Conservation (phyloP, 2,888 invertebrate genomes). For the Eupithecia inturbata region DNA sequence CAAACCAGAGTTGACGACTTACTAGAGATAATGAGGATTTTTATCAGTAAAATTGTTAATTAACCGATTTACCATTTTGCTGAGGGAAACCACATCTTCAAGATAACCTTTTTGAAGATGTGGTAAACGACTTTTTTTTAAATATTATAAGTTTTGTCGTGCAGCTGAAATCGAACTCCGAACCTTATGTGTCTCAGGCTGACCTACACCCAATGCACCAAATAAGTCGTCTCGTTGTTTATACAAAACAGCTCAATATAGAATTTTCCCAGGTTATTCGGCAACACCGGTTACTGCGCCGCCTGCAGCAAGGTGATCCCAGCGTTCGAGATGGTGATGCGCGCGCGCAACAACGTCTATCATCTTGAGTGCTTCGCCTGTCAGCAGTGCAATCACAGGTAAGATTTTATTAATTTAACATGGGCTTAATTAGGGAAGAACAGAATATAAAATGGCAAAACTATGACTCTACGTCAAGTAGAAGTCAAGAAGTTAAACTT, state of each 20-base stretch:
- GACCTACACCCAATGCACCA: neutral
- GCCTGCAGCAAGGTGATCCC: conserved; percentile 99
- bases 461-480: too few species aligned
- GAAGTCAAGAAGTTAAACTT: too few species aligned
- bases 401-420: neutral
- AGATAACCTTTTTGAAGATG: too few species aligned
- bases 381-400: conserved; percentile 99
- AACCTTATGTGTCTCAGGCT: neutral
- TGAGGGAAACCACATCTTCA: too few species aligned
- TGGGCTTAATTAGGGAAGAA: too few species aligned
- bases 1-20: too few species aligned
- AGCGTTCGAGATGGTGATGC: conserved; percentile 99
- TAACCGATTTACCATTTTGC: too few species aligned
- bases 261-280: conserved; percentile 89
- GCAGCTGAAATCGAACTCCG: neutral
- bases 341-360: conserved; percentile 97
- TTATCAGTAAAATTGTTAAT: too few species aligned
- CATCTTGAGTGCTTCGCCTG: conserved; percentile 99
- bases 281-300: conserved; percentile 97
- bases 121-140: too few species aligned
- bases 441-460: too few species aligned
- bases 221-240: neutral
- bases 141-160: neutral
- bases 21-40: too few species aligned
- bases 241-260: neutral